phyloP scores from a whole-genome alignment of 1,140 invertebrate genomes.

The Nephila pilipes region DNA sequence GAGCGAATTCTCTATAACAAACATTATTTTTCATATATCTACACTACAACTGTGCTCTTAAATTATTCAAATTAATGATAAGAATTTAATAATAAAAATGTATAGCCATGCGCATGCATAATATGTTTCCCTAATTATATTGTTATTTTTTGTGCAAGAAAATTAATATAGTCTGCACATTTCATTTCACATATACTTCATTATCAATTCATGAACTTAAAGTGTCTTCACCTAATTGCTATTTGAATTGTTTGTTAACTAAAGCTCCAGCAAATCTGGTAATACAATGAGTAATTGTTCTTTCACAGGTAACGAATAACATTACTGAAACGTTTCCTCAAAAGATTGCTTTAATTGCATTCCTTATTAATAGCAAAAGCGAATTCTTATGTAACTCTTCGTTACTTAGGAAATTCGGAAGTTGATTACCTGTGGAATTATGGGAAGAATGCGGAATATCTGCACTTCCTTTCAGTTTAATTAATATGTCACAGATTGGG shows the following conservation, averaged over 20 bases:
- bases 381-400: not conserved
- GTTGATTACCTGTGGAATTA: conserved; percentile 13
- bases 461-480: not conserved
- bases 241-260: not conserved
- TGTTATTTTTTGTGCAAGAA: too few relatives aligned
- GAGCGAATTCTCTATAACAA: too few relatives aligned
- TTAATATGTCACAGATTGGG: not conserved
- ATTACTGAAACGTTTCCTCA: not conserved
- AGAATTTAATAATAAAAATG: too few relatives aligned
- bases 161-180: too few relatives aligned
- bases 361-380: not conserved
- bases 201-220: too few relatives aligned
- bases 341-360: conserved; percentile 1
- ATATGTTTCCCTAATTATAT: too few relatives aligned
- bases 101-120: too few relatives aligned
- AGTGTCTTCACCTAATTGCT: not conserved
- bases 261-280: not conserved
- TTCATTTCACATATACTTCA: too few relatives aligned
- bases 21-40: too few relatives aligned
- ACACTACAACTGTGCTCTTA: too few relatives aligned
- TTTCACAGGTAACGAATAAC: not conserved
- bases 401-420: not conserved
- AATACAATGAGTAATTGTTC: not conserved
- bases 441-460: not conserved
- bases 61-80: too few relatives aligned